Base-by-base conservation (phyloP, 2,113 vertebrate species). In the Bujurquina vittata region DNA sequence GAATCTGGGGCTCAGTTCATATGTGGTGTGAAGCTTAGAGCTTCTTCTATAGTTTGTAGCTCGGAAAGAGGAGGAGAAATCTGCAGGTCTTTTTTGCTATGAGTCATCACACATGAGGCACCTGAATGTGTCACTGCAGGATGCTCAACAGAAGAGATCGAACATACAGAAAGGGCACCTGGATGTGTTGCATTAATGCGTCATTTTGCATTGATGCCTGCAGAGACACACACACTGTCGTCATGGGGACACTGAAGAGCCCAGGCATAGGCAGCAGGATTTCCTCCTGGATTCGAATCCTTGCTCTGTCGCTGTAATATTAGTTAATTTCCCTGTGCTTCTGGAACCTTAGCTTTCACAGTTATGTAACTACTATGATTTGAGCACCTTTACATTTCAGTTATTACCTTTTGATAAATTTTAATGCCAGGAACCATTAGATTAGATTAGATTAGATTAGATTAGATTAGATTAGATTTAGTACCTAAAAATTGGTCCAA, bases 71-170 rank as follows among this genome's bases (percentile, higher is more conserved):
- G 10, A 46, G 80, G 75, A 56, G 74, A 15, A 35, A 35, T 63
- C 17, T 31, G 56, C 67, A 76, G 86, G 84, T 74, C 56, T 74
- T 93, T 82, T 90, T 62, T 72, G 52, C 78, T 83, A 75, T 94
- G 95, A 94, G 80, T 95, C 92, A 93, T 91, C 85, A 40, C 73
- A 75, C 80, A 81, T 58, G 58, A 93, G 80, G 55, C 84, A 78
- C 72, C 83, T 77, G 80, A 88, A 65, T 61, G 5, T 54, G 75
- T 76, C 55, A 82, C 79, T 61, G 65, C 60, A 80, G 62, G 56
- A 7, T 62, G 49, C 72, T 77, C 7, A 35, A n/a, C 65, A 18
- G 3, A 43, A n/a, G 26, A 52, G 37, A 33, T 37, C 35, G 40
- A 0, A 58, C 15, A 75, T 26, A 60, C 31, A 26, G 9, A 62